Base-by-base conservation (phyloP, 2,797 vertebrate species). In the Sebastiscus tertius region DNA sequence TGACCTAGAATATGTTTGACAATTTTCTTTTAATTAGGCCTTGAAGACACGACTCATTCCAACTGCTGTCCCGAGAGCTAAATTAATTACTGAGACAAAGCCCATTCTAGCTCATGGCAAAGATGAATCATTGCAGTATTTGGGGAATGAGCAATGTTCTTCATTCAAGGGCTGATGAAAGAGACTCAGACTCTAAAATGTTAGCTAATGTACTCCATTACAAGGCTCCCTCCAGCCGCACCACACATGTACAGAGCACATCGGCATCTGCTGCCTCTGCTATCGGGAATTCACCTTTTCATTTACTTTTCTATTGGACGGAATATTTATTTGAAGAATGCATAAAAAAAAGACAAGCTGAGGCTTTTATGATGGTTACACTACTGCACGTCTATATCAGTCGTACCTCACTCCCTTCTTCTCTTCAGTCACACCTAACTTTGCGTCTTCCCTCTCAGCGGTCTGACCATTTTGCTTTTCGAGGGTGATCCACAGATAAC, bases 11-110 rank as follows among this genome's bases (percentile, higher is more conserved):
- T 92, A 88, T 90, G 92, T 92, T 92, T 91, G 91, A 95, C 92
- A 94, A 94, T 94, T 92, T 93, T 91, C 90, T 91, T 93, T 94
- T 94, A 94, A 95, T 94, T 92, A 93, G 92, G 90, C 91, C 92
- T 92, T 49, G 86, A 93, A 95, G 93, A 94, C 93, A 87, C 85
- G 66, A 89, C 89, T 93, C 88, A 83, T 92, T 94, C 91, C 91
- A 91, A 93, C 80, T 87, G 87, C 93, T 87, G 92, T 94, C 93
- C 93, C 89, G 75, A 91, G 92, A 93, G 93, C 89, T 91, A 92
- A 94, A 94, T 94, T 92, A 93, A 95, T 95, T 94, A 95, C 91
- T 82, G 88, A 92, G 89, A 94, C 91, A 94, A 94, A 94, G 90
- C 91, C 87, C 89, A 88, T 90, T 90, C 87, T 88, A 71, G 91